A percentile compares a stretch with the other conserved stretches of the same genome.
Evolutionary conservation across 2,888 invertebrate genomes (phyloP).

Genomic region (Lithosia quadra): DNA sequence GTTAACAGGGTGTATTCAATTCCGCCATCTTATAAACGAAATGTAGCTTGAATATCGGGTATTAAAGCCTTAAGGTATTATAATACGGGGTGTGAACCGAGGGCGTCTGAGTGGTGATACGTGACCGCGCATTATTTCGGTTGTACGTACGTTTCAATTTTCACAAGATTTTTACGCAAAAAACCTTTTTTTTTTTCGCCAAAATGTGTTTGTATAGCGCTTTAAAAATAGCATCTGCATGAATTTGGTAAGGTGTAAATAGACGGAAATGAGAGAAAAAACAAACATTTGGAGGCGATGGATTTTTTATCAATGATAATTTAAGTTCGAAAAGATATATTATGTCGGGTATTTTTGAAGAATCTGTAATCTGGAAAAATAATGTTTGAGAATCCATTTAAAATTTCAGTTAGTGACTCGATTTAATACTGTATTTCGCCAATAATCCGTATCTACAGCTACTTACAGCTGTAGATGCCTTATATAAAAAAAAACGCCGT

Average conservation of each 20-base stretch:
- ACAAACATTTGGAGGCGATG: not conserved
- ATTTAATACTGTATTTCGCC: not conserved
- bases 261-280: not conserved
- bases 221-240: slow-evolving; percentile 7
- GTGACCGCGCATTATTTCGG: slow-evolving; percentile 62
- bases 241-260: not conserved
- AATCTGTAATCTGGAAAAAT: too few relatives aligned
- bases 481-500: too few relatives aligned
- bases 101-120: slow-evolving; percentile 57
- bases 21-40: slow-evolving; percentile 41
- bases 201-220: not conserved
- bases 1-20: slow-evolving; percentile 29
- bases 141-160: slow-evolving; percentile 53
- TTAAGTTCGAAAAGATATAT: not conserved
- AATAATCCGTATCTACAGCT: too few relatives aligned
- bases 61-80: slow-evolving; percentile 46
- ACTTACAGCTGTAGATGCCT: too few relatives aligned
- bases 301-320: not conserved
- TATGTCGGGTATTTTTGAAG: not conserved
- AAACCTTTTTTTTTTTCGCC: slow-evolving; percentile 2
- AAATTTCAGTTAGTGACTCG: too few relatives aligned
- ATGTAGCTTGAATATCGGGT: slow-evolving; percentile 48
- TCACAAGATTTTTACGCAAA: slow-evolving; percentile 50
- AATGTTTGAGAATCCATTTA: not conserved
- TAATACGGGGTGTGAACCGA: slow-evolving; percentile 43